phyloP scores from a whole-genome alignment of 2,797 vertebrate species.

The Sciaenops ocellatus region DNA sequence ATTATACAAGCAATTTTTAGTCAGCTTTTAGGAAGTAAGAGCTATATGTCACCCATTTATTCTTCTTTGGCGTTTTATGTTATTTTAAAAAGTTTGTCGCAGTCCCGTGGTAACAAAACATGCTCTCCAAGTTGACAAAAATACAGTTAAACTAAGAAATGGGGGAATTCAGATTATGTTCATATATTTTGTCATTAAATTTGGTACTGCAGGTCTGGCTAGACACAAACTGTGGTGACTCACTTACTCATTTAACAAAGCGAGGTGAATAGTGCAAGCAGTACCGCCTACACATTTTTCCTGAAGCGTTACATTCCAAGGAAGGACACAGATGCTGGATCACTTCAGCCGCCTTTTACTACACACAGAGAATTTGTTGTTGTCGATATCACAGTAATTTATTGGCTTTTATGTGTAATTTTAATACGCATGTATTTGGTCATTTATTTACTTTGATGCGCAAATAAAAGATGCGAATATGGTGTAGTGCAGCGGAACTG shows the following conservation, averaged over 20 bases:
- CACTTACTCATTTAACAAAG: not conserved
- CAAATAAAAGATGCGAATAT: not conserved
- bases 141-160: not conserved
- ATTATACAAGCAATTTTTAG: slow-evolving; percentile 45
- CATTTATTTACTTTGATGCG: not conserved
- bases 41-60: not conserved
- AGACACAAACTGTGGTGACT: not conserved
- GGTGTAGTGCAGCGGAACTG: not conserved
- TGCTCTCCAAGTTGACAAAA: slow-evolving; percentile 4
- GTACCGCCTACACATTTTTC: not conserved
- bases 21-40: slow-evolving; percentile 23
- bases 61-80: slow-evolving; percentile 13
- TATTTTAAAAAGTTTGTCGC: slow-evolving; percentile 13
- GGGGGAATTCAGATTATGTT: not conserved
- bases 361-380: not conserved
- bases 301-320: not conserved
- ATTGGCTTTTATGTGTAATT: not conserved
- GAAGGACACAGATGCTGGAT: not conserved
- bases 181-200: not conserved
- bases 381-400: not conserved
- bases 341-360: not conserved
- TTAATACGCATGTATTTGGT: not conserved
- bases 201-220: not conserved
- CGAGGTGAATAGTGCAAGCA: not conserved
- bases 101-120: not conserved